A percentile compares a stretch with the other conserved stretches of the same genome.
These are phyloP conservation scores for Grammomys surdaster DNA, from an alignment of 2,113 vertebrate genomes.

Conservation along the genomic window DNA sequence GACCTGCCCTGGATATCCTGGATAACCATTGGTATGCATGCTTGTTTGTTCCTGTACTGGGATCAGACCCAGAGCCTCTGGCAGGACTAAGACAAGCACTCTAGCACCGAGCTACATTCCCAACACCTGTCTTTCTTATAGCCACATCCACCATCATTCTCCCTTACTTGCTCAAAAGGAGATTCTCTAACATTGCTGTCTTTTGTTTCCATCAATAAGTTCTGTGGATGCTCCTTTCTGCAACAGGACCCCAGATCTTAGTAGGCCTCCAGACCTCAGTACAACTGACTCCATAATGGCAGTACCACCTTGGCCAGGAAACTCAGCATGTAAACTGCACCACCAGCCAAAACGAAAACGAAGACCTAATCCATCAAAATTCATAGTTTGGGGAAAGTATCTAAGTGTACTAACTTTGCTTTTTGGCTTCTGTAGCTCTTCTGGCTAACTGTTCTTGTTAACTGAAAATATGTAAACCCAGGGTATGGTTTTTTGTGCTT, in stretches of 20 bases:
- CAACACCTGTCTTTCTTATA: not conserved
- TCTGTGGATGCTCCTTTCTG: not conserved
- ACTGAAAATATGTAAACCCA: not conserved
- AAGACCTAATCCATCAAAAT: not conserved
- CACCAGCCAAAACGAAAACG: not conserved
- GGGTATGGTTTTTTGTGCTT: not conserved
- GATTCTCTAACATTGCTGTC: constrained; percentile 5
- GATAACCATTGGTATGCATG: not conserved
- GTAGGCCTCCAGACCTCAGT: not conserved
- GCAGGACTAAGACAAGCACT: not conserved
- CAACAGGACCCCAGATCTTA: not conserved
- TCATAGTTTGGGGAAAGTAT: not conserved
- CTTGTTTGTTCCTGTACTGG: not conserved
- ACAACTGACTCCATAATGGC: not conserved
- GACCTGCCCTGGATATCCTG: not conserved
- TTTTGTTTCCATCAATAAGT: not conserved
- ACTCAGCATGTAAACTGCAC: not conserved
- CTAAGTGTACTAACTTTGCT: not conserved
- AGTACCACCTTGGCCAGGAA: not conserved
- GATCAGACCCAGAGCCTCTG: not conserved
- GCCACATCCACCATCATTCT: not conserved
- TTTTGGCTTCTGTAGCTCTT: not conserved
- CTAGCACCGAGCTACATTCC: not conserved
- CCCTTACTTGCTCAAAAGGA: not conserved
- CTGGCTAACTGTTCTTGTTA: not conserved